Conservation (phyloP, 2,113 vertebrate species). For the Gavialis gangeticus region DNA sequence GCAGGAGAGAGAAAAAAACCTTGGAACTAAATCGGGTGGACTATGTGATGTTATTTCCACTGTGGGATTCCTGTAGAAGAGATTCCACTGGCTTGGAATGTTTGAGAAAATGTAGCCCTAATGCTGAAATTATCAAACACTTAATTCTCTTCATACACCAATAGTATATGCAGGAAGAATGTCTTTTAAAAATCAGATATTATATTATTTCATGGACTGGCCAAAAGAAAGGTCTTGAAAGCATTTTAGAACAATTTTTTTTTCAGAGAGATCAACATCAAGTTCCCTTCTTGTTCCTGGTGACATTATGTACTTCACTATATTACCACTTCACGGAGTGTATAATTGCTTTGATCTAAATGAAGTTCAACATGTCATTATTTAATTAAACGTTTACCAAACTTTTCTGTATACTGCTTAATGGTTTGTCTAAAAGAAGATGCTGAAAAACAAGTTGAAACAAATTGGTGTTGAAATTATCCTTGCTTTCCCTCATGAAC, state of each 20-base stretch:
- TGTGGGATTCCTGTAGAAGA: not conserved
- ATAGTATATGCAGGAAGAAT: not conserved
- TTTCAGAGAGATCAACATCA: not conserved
- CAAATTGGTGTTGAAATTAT: not conserved
- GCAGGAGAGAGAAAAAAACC: not conserved
- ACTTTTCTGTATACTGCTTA: not conserved
- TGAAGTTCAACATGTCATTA: not conserved
- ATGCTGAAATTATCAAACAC: not conserved
- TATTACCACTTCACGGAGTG: rapidly evolving
- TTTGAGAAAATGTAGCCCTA: not conserved
- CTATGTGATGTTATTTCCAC: not conserved
- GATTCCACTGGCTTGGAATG: not conserved
- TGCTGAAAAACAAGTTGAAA: not conserved
- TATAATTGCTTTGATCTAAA: not conserved
- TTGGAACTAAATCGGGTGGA: not conserved
- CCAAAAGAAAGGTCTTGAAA: not conserved
- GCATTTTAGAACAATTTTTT: not conserved
- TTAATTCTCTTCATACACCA: not conserved
- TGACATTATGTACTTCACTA: not conserved
- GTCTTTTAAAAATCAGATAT: not conserved
- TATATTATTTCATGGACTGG: not conserved
- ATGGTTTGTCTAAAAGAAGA: not conserved
- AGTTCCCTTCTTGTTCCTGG: not conserved
- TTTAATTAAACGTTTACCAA: not conserved
- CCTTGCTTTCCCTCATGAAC: slow-evolving; percentile 26